phyloP scores from a whole-genome alignment of 2,797 vertebrate species.

The Tympanoctomys barrerae region DNA sequence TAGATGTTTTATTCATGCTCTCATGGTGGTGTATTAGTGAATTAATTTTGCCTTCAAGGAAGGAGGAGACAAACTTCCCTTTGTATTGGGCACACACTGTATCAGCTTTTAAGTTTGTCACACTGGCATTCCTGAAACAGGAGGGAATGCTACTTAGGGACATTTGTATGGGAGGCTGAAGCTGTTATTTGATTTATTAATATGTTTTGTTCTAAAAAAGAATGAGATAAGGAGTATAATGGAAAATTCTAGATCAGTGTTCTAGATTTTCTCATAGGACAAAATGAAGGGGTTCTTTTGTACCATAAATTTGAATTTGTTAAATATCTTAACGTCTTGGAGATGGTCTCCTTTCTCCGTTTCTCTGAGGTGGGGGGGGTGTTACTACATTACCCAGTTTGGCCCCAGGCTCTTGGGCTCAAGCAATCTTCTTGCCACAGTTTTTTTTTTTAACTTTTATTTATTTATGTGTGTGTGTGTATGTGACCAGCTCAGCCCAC shows the following conservation, averaged over 20 bases:
- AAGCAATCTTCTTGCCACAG: not conserved
- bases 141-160: not conserved
- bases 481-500: no score
- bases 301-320: not conserved
- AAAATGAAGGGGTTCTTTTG: not conserved
- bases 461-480: no score
- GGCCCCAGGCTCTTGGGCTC: not conserved
- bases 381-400: not conserved
- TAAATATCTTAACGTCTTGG: not conserved
- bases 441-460: no score
- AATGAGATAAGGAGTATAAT: not conserved
- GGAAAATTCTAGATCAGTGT: not conserved
- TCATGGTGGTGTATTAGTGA: constrained; percentile 4
- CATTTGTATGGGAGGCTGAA: not conserved
- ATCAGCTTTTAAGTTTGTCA: not conserved
- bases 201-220: constrained; percentile 3
- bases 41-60: constrained; percentile 61
- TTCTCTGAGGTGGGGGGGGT: not conserved
- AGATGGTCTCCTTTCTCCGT: not conserved
- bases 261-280: constrained; percentile 1
- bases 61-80: constrained; percentile 40
- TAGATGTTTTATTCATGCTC: constrained; percentile 72
- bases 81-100: constrained; percentile 9
- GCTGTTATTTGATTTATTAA: not conserved
- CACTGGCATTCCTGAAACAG: not conserved